Evolutionary conservation across 2,113 vertebrate species (phyloP).

Genomic region (Thomomys bottae): DNA sequence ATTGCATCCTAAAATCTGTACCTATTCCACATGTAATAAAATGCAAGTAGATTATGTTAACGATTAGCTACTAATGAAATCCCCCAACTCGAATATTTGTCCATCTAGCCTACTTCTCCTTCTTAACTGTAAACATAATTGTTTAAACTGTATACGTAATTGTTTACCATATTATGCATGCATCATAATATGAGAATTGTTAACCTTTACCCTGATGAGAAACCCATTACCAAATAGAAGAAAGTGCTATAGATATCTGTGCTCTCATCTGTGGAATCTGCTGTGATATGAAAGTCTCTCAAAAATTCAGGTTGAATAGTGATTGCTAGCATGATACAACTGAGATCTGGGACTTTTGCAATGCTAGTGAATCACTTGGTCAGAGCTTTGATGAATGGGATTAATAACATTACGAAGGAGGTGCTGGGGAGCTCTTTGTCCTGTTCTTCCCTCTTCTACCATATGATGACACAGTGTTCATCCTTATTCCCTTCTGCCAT

Average conservation of each 20-base stretch:
- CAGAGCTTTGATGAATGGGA: neutral
- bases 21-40: neutral
- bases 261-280: neutral
- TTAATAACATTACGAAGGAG: neutral
- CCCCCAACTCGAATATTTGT: neutral
- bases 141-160: neutral
- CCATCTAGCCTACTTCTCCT: neutral
- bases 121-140: conserved; percentile 11
- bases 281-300: neutral
- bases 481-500: neutral
- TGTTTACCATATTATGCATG: neutral
- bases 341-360: neutral
- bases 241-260: neutral
- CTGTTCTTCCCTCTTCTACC: neutral
- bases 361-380: no score
- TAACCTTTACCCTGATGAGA: neutral
- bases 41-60: neutral
- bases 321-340: neutral
- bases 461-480: neutral
- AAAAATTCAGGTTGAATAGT: neutral
- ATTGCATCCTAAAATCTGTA: neutral
- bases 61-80: neutral
- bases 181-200: neutral
- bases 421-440: neutral
- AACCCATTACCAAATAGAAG: neutral